These are phyloP conservation scores for Phoebastria nigripes DNA, from an alignment of 2,797 vertebrate species.

Conservation along the genomic window DNA sequence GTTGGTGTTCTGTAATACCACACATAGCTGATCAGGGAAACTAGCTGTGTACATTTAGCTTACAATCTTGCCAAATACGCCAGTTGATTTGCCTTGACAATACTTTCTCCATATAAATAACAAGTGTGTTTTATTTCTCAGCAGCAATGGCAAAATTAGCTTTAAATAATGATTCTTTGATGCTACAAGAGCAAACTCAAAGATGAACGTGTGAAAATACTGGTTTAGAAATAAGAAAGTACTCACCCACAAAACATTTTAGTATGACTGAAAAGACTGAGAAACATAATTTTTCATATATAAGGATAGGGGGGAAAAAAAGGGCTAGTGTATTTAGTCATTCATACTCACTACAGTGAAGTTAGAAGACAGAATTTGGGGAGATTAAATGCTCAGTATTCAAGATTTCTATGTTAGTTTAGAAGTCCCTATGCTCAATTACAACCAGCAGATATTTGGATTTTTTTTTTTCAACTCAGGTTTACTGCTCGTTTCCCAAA, in stretches of 20 bases:
- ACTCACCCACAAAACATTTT: not conserved
- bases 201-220: not conserved
- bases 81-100: not conserved
- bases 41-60: not conserved
- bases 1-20: not conserved
- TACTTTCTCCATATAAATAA: not conserved
- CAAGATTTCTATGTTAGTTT: not conserved
- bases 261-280: not conserved
- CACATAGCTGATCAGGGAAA: not conserved
- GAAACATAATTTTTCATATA: not conserved
- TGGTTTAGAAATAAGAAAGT: not conserved
- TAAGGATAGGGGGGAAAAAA: not conserved
- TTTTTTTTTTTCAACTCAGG: not conserved
- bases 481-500: not conserved
- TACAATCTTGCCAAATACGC: not conserved
- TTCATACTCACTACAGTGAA: not conserved
- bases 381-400: not conserved
- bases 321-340: not conserved
- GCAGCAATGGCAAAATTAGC: not conserved
- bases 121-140: not conserved
- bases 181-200: not conserved
- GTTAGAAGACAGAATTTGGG: not conserved
- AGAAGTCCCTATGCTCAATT: not conserved
- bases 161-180: not conserved
- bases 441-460: not conserved